These are phyloP conservation scores for Vombatus ursinus DNA, from an alignment of 2,113 vertebrate genomes.

Conservation along the genomic window DNA sequence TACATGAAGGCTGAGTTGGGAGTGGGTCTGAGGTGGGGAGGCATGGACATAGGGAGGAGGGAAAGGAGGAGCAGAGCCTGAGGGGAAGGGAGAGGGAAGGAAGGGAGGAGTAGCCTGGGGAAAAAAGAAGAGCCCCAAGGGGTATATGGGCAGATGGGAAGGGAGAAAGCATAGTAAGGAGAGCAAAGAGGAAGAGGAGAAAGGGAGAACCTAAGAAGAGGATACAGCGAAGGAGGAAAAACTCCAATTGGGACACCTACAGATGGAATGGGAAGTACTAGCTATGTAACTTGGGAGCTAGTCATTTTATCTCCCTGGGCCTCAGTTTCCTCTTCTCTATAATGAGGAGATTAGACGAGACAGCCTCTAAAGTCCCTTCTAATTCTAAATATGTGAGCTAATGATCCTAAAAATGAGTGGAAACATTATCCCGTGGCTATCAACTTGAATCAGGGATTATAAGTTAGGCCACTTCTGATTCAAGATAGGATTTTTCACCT, in stretches of 20 bases:
- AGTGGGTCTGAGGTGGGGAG: constrained; percentile 48
- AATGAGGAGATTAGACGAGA: background rate
- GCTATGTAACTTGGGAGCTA: too few relatives aligned
- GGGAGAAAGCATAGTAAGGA: background rate
- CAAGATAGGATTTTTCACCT: background rate
- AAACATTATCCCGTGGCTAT: constrained; percentile 53
- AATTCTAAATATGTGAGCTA: background rate
- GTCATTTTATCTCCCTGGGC: background rate
- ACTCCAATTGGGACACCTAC: background rate
- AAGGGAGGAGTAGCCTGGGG: background rate
- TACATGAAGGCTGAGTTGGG: constrained; percentile 77
- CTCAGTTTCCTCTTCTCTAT: background rate
- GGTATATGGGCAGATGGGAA: background rate
- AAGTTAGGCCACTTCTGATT: constrained; percentile 31
- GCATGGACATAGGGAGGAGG: constrained; percentile 25
- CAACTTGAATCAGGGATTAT: constrained; percentile 60
- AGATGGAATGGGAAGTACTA: background rate
- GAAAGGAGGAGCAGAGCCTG: constrained; percentile 15
- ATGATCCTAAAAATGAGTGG: background rate
- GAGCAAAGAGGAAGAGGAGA: background rate
- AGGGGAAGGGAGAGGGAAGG: background rate
- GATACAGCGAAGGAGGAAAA: background rate
- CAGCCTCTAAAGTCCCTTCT: background rate
- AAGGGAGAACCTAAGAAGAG: background rate
- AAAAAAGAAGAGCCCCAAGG: background rate